A percentile compares a stretch with the other conserved stretches of the same genome.
Conservation (phyloP, 2,888 invertebrate species). For the Amblyjoppa proteus region DNA sequence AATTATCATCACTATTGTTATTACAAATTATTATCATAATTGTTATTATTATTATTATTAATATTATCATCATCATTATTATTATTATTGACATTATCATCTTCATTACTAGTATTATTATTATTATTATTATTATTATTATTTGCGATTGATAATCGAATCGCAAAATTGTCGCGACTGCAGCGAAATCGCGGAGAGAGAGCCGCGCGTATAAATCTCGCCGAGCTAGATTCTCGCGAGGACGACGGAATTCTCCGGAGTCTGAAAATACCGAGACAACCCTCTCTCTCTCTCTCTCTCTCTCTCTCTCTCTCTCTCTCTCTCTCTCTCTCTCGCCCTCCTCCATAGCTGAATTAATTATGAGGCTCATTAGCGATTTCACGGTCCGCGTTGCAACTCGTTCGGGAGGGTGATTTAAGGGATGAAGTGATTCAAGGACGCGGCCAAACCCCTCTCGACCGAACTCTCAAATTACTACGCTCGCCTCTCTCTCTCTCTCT, state of each 20-base stretch:
- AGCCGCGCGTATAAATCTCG: not conserved
- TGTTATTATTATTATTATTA: not conserved
- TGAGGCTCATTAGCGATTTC: constrained; percentile 76
- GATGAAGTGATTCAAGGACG: constrained; percentile 53
- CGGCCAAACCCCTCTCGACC: constrained; percentile 68
- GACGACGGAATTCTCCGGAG: not conserved
- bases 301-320: not conserved
- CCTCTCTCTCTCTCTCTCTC: not conserved
- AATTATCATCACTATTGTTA: not conserved
- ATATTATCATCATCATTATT: not conserved
- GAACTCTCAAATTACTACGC: constrained; percentile 79
- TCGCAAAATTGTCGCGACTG: not conserved
- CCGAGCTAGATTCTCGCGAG: not conserved
- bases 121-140: not conserved
- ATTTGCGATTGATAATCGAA: constrained; percentile 18
- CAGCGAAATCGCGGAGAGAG: not conserved
- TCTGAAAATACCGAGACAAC: not conserved
- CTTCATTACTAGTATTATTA: not conserved
- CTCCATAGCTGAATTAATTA: constrained; percentile 74
- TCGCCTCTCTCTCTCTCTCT: constrained; percentile 59
- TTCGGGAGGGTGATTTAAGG: constrained; percentile 75
- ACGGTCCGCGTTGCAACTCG: constrained; percentile 67
- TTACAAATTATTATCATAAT: not conserved
- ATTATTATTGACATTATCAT: not conserved
- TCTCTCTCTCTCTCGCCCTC: constrained; percentile 11